Percentiles rank a stretch among this genome's conserved stretches.
Conservation (phyloP, 1,140 invertebrate genomes). For the Drosophila bocqueti region DNA sequence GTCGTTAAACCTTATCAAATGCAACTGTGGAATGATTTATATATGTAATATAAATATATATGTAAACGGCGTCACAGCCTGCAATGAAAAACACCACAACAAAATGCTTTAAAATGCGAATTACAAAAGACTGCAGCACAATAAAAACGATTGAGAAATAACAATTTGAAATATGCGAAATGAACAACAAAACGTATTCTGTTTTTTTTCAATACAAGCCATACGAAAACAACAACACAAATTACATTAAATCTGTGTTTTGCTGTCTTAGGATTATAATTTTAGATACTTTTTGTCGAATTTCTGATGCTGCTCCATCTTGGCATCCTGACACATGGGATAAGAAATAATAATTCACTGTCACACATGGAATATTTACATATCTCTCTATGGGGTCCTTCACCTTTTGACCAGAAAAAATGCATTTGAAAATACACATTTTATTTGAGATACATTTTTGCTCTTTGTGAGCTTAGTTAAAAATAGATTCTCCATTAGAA, state of each 20-base stretch:
- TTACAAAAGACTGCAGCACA: conserved; percentile 13
- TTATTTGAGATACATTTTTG: conserved; percentile 24
- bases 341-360: conserved; percentile 28
- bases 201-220: conserved; percentile 12
- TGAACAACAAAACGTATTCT: conserved; percentile 26
- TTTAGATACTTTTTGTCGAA: conserved; percentile 24
- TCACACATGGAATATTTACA: conserved; percentile 22
- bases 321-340: conserved; percentile 14
- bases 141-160: conserved; percentile 26
- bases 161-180: conserved; percentile 36
- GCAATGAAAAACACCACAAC: conserved; percentile 23
- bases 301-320: conserved; percentile 8
- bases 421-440: conserved; percentile 46
- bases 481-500: conserved; percentile 50
- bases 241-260: not conserved
- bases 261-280: conserved; percentile 36
- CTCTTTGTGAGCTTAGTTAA: conserved; percentile 21
- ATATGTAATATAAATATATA: not conserved
- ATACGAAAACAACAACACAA: conserved; percentile 2
- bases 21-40: conserved; percentile 17
- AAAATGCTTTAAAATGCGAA: conserved; percentile 43
- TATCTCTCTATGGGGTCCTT: conserved; percentile 51
- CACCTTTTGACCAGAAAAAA: conserved; percentile 43
- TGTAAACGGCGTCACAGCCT: conserved; percentile 14
- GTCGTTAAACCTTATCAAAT: conserved; percentile 41